These are phyloP conservation scores for Siderastrea siderea DNA, from an alignment of 92 coral and sea anemone species.

Conservation along the genomic window DNA sequence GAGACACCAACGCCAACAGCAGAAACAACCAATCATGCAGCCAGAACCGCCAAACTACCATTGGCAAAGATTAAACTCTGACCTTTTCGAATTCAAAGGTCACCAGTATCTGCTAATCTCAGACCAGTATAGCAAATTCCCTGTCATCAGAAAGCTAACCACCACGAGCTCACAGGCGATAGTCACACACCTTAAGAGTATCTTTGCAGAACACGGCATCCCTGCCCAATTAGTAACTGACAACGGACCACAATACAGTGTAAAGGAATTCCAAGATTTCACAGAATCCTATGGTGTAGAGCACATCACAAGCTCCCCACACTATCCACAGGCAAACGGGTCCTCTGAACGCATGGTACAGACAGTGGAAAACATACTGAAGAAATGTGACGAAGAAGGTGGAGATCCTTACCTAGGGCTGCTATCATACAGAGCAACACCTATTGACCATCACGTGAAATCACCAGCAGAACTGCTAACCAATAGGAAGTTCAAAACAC, in stretches of 20 bases:
- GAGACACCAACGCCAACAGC: conserved; percentile 44
- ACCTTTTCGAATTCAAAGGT: conserved; percentile 59
- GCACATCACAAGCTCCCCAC: conserved; percentile 13
- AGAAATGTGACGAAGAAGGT: not conserved
- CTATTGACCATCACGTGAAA: conserved; percentile 35
- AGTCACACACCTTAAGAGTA: conserved; percentile 68
- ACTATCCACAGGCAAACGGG: not conserved
- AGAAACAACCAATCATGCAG: too few species aligned
- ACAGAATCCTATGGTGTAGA: not conserved
- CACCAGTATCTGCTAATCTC: conserved; percentile 49
- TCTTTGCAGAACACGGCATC: conserved; percentile 41
- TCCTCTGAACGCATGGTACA: not conserved
- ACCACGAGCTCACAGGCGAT: conserved; percentile 69
- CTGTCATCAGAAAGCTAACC: conserved; percentile 55
- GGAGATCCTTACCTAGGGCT: too few species aligned
- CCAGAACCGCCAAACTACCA: conserved; percentile 23
- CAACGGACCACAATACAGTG: not conserved
- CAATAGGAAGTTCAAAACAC: conserved; percentile 34
- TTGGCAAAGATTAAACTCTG: conserved; percentile 67
- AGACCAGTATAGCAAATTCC: conserved; percentile 77
- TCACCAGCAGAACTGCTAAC: conserved; percentile 46
- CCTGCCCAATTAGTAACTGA: conserved; percentile 5
- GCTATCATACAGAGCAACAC: not conserved
- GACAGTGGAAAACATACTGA: not conserved
- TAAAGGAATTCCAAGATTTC: too few species aligned